These are phyloP conservation scores for Diadema setosum DNA, from an alignment of 35 echinoderm and acorn worm genomes.

Conservation along the genomic window DNA sequence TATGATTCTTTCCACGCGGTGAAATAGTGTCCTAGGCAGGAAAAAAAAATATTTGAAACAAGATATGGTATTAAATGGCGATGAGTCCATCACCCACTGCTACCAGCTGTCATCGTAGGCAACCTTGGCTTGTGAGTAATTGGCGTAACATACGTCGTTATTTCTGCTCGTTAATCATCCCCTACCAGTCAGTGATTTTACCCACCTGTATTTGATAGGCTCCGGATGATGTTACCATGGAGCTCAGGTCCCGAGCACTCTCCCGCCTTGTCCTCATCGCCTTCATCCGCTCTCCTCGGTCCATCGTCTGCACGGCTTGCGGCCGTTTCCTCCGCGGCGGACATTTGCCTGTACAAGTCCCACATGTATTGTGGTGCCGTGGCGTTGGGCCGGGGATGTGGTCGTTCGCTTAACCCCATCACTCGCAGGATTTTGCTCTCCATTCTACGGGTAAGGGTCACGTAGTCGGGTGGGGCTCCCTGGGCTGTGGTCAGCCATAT, in stretches of 20 bases:
- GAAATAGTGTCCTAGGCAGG: too few relatives aligned
- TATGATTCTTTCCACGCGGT: too few relatives aligned
- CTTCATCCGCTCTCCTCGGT: not conserved
- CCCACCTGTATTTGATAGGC: conserved; percentile 82
- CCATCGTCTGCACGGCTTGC: not conserved
- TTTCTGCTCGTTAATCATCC: not conserved
- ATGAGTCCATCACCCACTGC: not conserved
- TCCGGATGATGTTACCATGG: conserved; percentile 82
- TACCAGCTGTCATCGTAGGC: not conserved
- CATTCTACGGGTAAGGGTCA: conserved; percentile 53
- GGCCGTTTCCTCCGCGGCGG: conserved; percentile 11
- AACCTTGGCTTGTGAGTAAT: conserved; percentile 2
- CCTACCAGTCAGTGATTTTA: not conserved
- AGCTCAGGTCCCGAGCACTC: conserved; percentile 66
- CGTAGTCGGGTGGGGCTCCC: not conserved
- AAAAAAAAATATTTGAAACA: too few relatives aligned
- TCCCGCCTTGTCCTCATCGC: conserved; percentile 2
- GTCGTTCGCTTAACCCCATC: conserved; percentile 69
- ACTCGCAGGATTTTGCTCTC: conserved; percentile 78
- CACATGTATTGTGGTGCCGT: conserved; percentile 94
- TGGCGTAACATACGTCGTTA: not conserved
- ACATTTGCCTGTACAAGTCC: conserved; percentile 77
- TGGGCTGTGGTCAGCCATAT: not conserved
- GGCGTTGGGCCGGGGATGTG: conserved; percentile 74
- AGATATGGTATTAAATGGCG: not conserved